Conservation (phyloP, 2,888 invertebrate genomes). For the Eupithecia subumbrata region DNA sequence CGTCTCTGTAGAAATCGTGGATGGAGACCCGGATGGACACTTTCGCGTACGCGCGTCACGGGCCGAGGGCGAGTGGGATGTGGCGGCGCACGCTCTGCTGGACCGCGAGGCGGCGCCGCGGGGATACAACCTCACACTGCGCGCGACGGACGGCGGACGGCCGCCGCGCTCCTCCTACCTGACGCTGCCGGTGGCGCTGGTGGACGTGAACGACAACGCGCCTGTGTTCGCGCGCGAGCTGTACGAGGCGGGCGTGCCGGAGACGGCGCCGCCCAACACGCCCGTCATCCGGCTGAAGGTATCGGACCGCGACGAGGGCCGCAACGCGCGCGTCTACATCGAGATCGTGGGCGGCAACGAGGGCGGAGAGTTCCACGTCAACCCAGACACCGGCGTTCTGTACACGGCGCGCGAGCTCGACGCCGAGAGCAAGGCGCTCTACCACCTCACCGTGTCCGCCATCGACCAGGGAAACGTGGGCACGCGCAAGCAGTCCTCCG, state of each 20-base stretch:
- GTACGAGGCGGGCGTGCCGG: constrained; percentile 94
- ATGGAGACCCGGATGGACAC: constrained; percentile 95
- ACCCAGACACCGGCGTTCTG: constrained; percentile 94
- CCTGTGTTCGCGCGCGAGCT: constrained; percentile 94
- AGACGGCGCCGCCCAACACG: constrained; percentile 94
- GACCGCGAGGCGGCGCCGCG: constrained; percentile 91
- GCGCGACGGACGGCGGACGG: constrained; percentile 92
- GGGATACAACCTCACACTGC: constrained; percentile 94
- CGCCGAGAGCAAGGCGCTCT: constrained; percentile 92
- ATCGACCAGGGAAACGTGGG: constrained; percentile 94
- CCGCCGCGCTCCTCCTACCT: constrained; percentile 92
- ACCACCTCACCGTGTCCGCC: constrained; percentile 94
- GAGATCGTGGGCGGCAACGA: constrained; percentile 97
- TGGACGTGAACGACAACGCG: constrained; percentile 93
- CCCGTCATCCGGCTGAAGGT: constrained; percentile 95
- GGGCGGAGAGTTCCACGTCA: constrained; percentile 93
- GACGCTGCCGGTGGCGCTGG: constrained; percentile 90
- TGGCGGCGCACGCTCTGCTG: constrained; percentile 90
- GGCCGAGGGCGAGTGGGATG: constrained; percentile 89
- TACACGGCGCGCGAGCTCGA: constrained; percentile 93
- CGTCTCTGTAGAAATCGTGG: constrained; percentile 91
- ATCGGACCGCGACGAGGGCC: constrained; percentile 92
- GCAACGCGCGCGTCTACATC: constrained; percentile 92
- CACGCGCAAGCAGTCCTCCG: constrained; percentile 93
- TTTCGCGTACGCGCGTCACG: constrained; percentile 88